Percentiles rank a stretch among this genome's conserved stretches.
phyloP scores from a whole-genome alignment of 1,140 invertebrate genomes.

The Formica exsecta region DNA sequence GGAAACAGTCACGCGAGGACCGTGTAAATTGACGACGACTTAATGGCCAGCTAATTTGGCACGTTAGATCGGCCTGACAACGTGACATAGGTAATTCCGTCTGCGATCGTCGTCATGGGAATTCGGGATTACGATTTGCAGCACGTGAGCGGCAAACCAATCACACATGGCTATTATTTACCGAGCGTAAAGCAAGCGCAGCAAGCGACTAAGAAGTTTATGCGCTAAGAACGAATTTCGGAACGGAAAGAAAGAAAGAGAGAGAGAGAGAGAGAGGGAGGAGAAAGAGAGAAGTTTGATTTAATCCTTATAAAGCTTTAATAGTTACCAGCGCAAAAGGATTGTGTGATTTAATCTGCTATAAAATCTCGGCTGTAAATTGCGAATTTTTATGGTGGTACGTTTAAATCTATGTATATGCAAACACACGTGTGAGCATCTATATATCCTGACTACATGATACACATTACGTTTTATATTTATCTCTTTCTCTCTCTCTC shows the following conservation, averaged over 20 bases:
- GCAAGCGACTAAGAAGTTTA: constrained; percentile 15
- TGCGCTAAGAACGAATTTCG: neutral
- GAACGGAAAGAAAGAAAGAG: too few species aligned
- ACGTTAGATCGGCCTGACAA: constrained; percentile 21
- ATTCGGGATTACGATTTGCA: constrained; percentile 57
- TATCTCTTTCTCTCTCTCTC: neutral
- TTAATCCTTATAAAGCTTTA: constrained; percentile 58
- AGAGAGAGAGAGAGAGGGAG: too few species aligned
- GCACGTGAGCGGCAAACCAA: constrained; percentile 64
- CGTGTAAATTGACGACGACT: constrained; percentile 24
- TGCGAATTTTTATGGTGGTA: constrained; percentile 13
- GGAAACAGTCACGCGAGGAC: neutral
- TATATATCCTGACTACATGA: neutral
- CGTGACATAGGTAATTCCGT: constrained; percentile 42
- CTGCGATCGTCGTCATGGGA: constrained; percentile 56
- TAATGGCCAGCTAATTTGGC: constrained; percentile 37
- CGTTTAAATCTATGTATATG: constrained; percentile 25
- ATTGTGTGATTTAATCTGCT: constrained; percentile 28
- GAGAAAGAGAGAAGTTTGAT: neutral
- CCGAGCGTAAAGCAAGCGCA: neutral
- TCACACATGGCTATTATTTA: constrained; percentile 61
- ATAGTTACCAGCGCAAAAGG: neutral
- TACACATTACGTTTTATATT: neutral
- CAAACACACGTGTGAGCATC: neutral
- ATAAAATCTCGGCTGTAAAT: constrained; percentile 30